phyloP scores from a whole-genome alignment of 2,888 invertebrate species.

The Petrolisthes cinctipes region DNA sequence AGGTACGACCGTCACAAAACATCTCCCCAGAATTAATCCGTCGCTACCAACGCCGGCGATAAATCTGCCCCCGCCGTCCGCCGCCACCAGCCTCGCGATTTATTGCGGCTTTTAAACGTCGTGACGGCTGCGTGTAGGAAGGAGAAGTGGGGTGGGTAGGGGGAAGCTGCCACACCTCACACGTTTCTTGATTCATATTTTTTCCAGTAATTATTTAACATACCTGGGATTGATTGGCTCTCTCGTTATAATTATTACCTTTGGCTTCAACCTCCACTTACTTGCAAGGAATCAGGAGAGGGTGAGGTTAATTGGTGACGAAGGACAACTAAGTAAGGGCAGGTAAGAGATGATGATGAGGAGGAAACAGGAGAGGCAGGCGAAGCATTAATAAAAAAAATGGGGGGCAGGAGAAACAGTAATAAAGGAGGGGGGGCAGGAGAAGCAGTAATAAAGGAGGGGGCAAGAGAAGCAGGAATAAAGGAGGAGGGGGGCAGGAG shows the following conservation, averaged over 20 bases:
- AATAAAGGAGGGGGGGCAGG: neutral
- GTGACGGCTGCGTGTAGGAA: neutral
- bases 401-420: neutral
- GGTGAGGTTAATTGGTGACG: too few species aligned
- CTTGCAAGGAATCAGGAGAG: too few species aligned
- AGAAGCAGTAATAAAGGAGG: neutral
- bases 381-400: neutral
- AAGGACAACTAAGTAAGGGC: too few species aligned
- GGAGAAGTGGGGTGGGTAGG: neutral
- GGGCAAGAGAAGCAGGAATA: neutral
- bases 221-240: too few species aligned
- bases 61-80: conserved; percentile 30
- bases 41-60: conserved; percentile 12
- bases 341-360: neutral
- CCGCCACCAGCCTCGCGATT: conserved; percentile 7
- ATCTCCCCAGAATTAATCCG: conserved; percentile 28
- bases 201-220: too few species aligned
- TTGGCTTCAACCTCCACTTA: too few species aligned
- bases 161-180: neutral
- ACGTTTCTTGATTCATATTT: too few species aligned
- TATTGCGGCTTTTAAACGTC: conserved; percentile 26
- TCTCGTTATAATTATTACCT: too few species aligned
- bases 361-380: neutral
- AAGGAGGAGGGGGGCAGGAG: neutral
- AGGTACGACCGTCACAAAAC: conserved; percentile 6